These are phyloP conservation scores for Podargus strigoides DNA, from an alignment of 2,797 vertebrate species.

Conservation along the genomic window DNA sequence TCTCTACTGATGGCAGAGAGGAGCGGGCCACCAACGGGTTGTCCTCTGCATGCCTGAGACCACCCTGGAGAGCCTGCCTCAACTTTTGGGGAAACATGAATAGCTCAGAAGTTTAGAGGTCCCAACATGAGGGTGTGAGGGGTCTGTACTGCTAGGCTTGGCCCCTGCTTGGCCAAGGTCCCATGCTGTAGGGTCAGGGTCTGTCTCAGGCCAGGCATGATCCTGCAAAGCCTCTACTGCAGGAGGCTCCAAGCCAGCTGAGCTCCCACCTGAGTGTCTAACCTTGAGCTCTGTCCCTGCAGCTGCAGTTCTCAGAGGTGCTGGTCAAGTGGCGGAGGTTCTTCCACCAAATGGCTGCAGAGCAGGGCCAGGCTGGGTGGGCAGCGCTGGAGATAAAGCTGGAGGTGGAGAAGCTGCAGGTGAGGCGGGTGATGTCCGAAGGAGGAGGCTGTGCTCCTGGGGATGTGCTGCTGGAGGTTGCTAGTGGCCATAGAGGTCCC, in stretches of 20 bases:
- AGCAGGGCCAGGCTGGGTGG: constrained; percentile 85
- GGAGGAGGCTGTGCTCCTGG: background rate
- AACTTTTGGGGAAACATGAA: background rate
- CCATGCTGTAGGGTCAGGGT: background rate
- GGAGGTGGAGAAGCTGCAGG: constrained; percentile 86
- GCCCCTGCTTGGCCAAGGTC: background rate
- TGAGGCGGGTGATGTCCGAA: background rate
- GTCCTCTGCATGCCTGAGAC: background rate
- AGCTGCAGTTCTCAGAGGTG: constrained; percentile 93
- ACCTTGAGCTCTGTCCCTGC: background rate
- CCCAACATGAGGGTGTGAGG: accelerated
- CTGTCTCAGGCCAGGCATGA: background rate
- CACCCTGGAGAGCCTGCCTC: background rate
- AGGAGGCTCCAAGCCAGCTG: background rate
- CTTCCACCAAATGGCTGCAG: constrained; percentile 84
- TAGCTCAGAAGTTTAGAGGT: background rate
- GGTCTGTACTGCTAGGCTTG: background rate
- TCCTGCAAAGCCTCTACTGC: background rate
- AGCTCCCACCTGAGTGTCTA: background rate
- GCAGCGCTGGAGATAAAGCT: constrained; percentile 83
- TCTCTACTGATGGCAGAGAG: background rate
- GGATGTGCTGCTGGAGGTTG: background rate
- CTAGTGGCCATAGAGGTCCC: background rate
- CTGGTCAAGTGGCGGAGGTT: constrained; percentile 88
- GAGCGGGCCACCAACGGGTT: background rate